Conservation (phyloP, 2,888 invertebrate genomes). For the Phytoseiulus persimilis region DNA sequence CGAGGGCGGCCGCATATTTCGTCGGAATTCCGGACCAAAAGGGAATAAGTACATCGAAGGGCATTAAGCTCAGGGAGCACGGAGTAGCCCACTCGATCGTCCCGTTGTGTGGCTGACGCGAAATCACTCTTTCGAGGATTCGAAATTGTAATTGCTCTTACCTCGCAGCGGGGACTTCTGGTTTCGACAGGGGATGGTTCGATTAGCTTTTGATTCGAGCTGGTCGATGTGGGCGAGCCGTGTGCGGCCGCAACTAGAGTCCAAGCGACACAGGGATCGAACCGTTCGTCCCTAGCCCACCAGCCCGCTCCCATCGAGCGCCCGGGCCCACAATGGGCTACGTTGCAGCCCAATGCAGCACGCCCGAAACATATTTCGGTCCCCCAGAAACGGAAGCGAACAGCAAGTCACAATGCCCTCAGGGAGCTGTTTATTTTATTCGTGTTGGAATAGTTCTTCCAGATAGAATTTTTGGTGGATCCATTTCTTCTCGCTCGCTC, state of each 20-base stretch:
- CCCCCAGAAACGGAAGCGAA: neutral
- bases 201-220: neutral
- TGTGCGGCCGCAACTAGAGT: neutral
- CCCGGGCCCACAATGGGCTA: neutral
- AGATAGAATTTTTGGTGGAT: neutral
- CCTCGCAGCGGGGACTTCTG: neutral
- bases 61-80: neutral
- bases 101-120: neutral
- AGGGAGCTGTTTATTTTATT: conserved; percentile 5
- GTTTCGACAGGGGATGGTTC: neutral
- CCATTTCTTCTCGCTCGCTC: neutral
- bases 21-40: too few species aligned
- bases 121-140: neutral
- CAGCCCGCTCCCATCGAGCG: neutral
- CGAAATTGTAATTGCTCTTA: neutral
- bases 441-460: neutral
- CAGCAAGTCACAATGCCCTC: neutral
- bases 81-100: neutral
- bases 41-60: neutral
- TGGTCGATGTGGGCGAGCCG: neutral
- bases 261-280: neutral
- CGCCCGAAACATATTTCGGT: neutral
- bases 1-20: too few species aligned
- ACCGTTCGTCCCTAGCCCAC: neutral
- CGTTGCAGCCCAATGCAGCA: neutral